Evolutionary conservation across 2,797 vertebrate genomes (phyloP).

Genomic region (Leptatherina wallacei): DNA sequence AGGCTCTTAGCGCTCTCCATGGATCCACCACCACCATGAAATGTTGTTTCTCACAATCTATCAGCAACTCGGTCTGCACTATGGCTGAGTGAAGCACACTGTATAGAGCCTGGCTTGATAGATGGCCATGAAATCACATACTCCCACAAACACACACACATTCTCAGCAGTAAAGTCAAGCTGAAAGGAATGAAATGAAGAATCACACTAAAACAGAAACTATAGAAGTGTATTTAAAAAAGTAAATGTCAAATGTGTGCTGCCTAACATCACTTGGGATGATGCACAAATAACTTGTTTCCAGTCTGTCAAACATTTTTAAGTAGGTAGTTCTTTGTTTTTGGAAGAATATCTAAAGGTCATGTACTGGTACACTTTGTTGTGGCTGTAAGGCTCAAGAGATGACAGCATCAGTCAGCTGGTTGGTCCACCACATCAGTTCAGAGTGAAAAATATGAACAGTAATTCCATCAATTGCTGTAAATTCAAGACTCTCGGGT

Average conservation of each 20-base stretch:
- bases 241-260: background rate
- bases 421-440: background rate
- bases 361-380: background rate
- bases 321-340: background rate
- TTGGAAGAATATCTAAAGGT: background rate
- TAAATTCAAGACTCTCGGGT: background rate
- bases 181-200: constrained; percentile 1
- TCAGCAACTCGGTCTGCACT: constrained; percentile 26
- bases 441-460: background rate
- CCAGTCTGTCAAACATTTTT: background rate
- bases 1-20: constrained; percentile 14
- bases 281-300: background rate
- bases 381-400: background rate
- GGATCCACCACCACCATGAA: constrained; percentile 28
- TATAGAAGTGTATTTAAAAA: constrained; percentile 3
- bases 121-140: constrained; percentile 22
- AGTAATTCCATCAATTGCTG: background rate
- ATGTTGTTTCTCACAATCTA: constrained; percentile 46
- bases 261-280: background rate
- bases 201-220: constrained; percentile 3
- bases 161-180: background rate
- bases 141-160: constrained; percentile 2
- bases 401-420: background rate
- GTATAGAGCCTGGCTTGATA: constrained; percentile 16
- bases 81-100: constrained; percentile 14